Evolutionary conservation across 2,888 invertebrate genomes (phyloP).

Genomic region (Drosophila basisetae): DNA sequence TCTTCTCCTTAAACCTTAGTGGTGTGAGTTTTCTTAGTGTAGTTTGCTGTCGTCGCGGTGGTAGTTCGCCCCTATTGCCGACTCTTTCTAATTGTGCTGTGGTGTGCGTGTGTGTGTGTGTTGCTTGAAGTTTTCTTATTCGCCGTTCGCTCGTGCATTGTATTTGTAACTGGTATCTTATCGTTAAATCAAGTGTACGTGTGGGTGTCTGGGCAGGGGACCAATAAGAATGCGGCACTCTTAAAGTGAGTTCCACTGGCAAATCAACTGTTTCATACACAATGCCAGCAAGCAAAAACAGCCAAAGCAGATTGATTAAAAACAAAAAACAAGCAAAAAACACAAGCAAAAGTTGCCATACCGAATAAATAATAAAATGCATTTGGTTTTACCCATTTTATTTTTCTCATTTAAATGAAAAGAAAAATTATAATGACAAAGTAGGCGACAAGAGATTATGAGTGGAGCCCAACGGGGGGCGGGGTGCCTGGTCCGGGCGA

Average conservation of each 20-base stretch:
- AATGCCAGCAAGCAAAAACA: conserved; percentile 16
- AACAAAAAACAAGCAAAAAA: conserved; percentile 42
- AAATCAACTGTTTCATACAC: conserved; percentile 23
- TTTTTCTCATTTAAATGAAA: conserved; percentile 60
- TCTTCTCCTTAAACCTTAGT: conserved; percentile 40
- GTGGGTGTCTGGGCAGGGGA: conserved; percentile 46
- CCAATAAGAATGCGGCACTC: conserved; percentile 63
- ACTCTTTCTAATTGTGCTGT: conserved; percentile 46
- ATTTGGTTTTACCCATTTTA: conserved; percentile 56
- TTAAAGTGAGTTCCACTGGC: conserved; percentile 33
- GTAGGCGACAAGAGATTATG: conserved; percentile 69
- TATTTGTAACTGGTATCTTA: conserved; percentile 50
- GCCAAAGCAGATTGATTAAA: conserved; percentile 59
- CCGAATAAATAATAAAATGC: conserved; percentile 78
- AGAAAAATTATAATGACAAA: conserved; percentile 74
- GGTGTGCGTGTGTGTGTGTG: conserved; percentile 23
- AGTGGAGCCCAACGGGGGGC: background rate
- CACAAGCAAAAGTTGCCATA: conserved; percentile 54
- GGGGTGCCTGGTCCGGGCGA: background rate
- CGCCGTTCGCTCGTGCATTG: conserved; percentile 42
- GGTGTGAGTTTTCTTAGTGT: conserved; percentile 75
- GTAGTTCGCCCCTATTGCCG: conserved; percentile 45
- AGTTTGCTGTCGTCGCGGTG: conserved; percentile 34
- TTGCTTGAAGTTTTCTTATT: conserved; percentile 64
- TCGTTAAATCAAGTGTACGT: conserved; percentile 48